Evolutionary conservation across 2,113 vertebrate genomes (phyloP).

Genomic region (Corythornis madagascariensis): DNA sequence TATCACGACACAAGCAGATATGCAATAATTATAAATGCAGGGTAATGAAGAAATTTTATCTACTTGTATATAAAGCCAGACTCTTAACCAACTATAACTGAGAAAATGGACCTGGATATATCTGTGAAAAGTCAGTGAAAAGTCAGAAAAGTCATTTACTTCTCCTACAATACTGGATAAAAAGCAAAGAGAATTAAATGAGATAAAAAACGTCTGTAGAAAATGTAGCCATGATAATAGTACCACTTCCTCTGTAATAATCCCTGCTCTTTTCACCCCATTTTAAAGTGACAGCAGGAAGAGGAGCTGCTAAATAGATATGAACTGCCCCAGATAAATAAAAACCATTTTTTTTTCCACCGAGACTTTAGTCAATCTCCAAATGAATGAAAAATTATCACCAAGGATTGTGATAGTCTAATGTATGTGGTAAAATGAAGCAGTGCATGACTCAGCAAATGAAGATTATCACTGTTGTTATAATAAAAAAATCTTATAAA

Average conservation of each 20-base stretch:
- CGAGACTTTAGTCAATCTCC: neutral
- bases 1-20: neutral
- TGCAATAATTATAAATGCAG: neutral
- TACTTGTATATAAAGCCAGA: rapidly evolving
- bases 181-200: neutral
- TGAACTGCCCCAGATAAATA: neutral
- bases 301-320: neutral
- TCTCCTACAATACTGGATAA: neutral
- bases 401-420: neutral
- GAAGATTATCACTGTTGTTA: neutral
- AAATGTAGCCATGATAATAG: neutral
- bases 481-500: neutral
- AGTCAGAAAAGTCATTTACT: neutral
- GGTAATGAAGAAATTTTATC: neutral
- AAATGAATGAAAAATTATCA: neutral
- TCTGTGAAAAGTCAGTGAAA: neutral
- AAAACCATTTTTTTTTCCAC: neutral
- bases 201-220: neutral
- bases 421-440: neutral
- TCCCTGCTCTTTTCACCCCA: rapidly evolving
- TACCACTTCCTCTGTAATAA: neutral
- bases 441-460: neutral
- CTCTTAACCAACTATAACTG: neutral
- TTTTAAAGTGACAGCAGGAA: neutral
- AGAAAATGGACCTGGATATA: neutral